Evolutionary conservation across 2,888 invertebrate genomes (phyloP).

Genomic region (Molorchus minor): DNA sequence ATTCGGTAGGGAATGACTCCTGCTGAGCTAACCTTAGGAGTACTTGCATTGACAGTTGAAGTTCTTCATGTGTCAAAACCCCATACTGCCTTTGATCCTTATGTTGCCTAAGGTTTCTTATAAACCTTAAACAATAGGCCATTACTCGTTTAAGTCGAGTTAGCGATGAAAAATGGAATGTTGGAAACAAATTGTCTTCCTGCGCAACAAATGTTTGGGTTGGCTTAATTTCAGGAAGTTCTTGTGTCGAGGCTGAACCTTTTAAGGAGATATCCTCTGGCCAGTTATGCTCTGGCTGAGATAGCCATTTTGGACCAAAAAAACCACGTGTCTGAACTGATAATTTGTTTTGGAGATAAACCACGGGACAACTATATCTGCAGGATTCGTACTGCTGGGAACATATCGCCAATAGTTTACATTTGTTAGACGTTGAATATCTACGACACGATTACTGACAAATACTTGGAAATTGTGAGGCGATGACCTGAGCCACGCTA

Average conservation of each 20-base stretch:
- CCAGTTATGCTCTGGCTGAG: too few relatives aligned
- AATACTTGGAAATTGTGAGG: neutral
- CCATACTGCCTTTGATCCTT: neutral
- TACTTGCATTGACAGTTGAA: too few relatives aligned
- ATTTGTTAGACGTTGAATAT: neutral
- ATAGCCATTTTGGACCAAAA: neutral
- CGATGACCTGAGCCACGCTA: neutral
- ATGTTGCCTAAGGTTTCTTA: neutral
- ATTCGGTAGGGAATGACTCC: neutral
- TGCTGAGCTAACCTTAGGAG: neutral
- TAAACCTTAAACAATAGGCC: neutral
- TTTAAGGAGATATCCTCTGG: neutral
- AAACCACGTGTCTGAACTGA: neutral
- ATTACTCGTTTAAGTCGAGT: neutral
- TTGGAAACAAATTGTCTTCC: neutral
- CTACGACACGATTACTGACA: neutral
- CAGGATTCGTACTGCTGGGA: neutral
- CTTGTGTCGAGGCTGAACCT: neutral
- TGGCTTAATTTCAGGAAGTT: neutral
- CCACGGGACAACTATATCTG: neutral
- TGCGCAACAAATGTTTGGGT: neutral
- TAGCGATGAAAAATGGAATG: neutral
- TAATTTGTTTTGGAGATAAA: neutral
- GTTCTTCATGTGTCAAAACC: neutral
- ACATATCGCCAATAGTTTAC: neutral